phyloP scores from a whole-genome alignment of 2,888 invertebrate genomes.

The Furcula furcula region DNA sequence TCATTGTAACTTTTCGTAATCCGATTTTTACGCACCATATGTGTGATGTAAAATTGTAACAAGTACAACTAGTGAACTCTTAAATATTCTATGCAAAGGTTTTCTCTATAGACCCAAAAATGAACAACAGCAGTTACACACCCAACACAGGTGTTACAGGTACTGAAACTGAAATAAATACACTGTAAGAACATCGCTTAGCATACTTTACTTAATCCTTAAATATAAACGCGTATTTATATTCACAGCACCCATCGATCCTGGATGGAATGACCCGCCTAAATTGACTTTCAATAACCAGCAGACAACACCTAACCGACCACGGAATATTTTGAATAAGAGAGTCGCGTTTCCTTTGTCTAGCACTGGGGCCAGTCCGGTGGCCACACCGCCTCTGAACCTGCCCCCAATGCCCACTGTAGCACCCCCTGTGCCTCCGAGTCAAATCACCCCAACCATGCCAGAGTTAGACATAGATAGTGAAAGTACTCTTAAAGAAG shows the following conservation, averaged over 20 bases:
- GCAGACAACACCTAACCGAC: constrained; percentile 59
- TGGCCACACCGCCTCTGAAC: constrained; percentile 31
- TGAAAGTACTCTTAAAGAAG: constrained; percentile 53
- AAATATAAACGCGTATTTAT: too few relatives aligned
- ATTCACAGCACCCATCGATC: constrained; percentile 70
- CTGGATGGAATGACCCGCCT: constrained; percentile 83
- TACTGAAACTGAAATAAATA: too few relatives aligned
- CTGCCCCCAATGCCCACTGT: constrained; percentile 50
- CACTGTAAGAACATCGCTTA: too few relatives aligned
- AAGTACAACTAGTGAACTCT: too few relatives aligned
- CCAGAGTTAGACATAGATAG: constrained; percentile 42
- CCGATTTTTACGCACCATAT: too few relatives aligned
- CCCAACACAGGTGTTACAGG: constrained; percentile 42
- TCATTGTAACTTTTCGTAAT: too few relatives aligned
- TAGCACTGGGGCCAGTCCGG: constrained; percentile 34
- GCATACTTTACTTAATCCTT: too few relatives aligned
- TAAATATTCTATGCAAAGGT: too few relatives aligned
- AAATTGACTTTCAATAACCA: constrained; percentile 70
- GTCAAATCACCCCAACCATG: constrained; percentile 12
- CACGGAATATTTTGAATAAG: constrained; percentile 75
- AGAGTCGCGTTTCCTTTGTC: constrained; percentile 77
- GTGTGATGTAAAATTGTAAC: too few relatives aligned
- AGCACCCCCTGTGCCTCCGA: constrained; percentile 31
- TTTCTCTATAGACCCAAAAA: too few relatives aligned
- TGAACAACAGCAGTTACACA: constrained; percentile 42